These are phyloP conservation scores for Abrostola tripartita DNA, from an alignment of 2,888 invertebrate genomes.

Conservation along the genomic window DNA sequence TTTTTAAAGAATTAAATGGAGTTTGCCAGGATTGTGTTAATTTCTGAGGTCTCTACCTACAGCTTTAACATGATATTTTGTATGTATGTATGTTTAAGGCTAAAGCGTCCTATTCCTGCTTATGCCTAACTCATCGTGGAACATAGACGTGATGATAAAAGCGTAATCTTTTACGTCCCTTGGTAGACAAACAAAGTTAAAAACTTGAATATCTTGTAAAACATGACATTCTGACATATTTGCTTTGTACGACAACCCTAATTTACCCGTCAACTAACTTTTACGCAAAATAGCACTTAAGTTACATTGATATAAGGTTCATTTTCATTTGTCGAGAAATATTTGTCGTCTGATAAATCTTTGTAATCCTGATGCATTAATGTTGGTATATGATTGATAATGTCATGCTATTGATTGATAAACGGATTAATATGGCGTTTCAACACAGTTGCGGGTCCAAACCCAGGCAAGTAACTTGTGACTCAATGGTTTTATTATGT, in stretches of 20 bases:
- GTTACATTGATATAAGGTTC: neutral
- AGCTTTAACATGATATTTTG: no score
- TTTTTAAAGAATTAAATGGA: no score
- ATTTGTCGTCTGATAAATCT: constrained; percentile 6
- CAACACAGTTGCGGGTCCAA: neutral
- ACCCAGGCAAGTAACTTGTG: no score
- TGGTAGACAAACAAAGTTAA: constrained; percentile 2
- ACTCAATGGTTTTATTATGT: no score
- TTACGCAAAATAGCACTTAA: neutral
- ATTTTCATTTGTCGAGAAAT: constrained; percentile 1
- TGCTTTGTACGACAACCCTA: neutral
- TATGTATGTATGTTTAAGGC: no score
- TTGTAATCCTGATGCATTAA: constrained; percentile 34
- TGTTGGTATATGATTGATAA: constrained; percentile 42
- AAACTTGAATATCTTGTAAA: constrained; percentile 40
- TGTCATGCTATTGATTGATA: constrained; percentile 30
- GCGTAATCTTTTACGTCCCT: no score
- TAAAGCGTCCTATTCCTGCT: no score
- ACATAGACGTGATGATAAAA: no score
- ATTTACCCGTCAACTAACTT: neutral
- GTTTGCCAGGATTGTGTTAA: no score
- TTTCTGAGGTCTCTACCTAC: no score
- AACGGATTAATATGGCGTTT: neutral
- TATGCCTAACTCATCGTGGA: no score
- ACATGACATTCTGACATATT: constrained; percentile 47